Base-by-base conservation (phyloP, 1,140 invertebrate genomes). In the Drosophila eugracilis region DNA sequence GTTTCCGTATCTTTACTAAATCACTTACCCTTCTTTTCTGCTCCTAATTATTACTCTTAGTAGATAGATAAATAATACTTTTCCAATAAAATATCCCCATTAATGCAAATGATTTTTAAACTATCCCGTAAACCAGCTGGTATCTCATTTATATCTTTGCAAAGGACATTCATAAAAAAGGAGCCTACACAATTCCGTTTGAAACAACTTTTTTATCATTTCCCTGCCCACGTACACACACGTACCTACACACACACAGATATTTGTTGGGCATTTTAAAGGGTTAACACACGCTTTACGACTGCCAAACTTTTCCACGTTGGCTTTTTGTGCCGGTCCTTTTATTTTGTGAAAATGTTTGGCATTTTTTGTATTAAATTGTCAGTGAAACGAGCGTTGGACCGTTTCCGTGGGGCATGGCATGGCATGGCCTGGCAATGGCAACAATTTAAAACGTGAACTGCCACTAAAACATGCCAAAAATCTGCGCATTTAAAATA, bases 401-500 rank as follows among this genome's bases (percentile, higher is more conserved):
- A 34, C 34, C 70, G 45, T 26, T 55, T 60, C 50, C 70, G 45
- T 57, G 58, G 70, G 59, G 42, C 57, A 67, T 66, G 77, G n/a
- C n/a, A n/a, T n/a, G n/a, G n/a, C n/a, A n/a, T n/a, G n/a, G n/a
- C n/a, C n/a, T n/a, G n/a, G n/a, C n/a, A n/a, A n/a, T n/a, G n/a
- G 67, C 81, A 85, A 85, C 81, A 85, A 85, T 86, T 85, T 83
- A 85, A 85, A 85, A 85, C 76, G 80, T 86, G 80, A 86, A 80
- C 81, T 85, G 80, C 81, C 81, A 85, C 81, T 86, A 85, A 86
- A 86, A 86, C 81, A 86, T 86, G 81, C 83, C 83, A 88, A 86
- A 86, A 86, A 86, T 86, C 83, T 81, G 81, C 77, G 77, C 81
- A 78, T 86, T 86, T 86, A 86, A 86, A 86, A 86, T 86, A 86